These are phyloP conservation scores for Trachythela sp. DNA, from an alignment of 64 coral and sea anemone species.

Conservation along the genomic window DNA sequence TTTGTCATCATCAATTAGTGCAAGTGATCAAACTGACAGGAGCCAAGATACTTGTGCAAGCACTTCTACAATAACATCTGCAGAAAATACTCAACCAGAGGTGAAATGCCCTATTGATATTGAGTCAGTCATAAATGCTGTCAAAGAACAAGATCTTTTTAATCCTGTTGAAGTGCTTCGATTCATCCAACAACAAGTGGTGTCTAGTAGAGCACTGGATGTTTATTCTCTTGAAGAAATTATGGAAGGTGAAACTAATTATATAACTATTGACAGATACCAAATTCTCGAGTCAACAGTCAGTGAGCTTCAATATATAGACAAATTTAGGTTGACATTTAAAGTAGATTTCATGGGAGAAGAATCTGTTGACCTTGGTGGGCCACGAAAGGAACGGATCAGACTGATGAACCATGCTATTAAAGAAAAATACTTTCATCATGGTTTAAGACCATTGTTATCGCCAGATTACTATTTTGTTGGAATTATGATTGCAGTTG, in stretches of 20 bases:
- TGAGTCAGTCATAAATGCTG: constrained; percentile 28
- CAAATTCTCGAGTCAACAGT: constrained; percentile 46
- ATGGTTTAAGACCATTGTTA: constrained; percentile 47
- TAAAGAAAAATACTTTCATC: constrained; percentile 59
- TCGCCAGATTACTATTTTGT: neutral
- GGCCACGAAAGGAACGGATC: constrained; percentile 58
- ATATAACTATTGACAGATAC: constrained; percentile 52
- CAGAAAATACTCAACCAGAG: neutral
- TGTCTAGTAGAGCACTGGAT: constrained; percentile 49
- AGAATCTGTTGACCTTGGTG: constrained; percentile 48
- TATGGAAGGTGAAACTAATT: constrained; percentile 58
- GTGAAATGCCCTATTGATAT: constrained; percentile 41
- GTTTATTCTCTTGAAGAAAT: constrained; percentile 33
- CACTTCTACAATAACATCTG: neutral
- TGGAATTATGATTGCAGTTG: constrained; percentile 9
- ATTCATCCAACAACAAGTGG: constrained; percentile 54
- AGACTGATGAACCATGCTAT: constrained; percentile 52
- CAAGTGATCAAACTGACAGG: no score
- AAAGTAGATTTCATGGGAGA: constrained; percentile 60
- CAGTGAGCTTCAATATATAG: constrained; percentile 51
- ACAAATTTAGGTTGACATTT: constrained; percentile 38
- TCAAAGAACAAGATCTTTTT: constrained; percentile 32
- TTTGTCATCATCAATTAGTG: neutral
- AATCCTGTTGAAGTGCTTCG: constrained; percentile 50
- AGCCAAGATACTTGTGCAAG: neutral